Evolutionary conservation across 2,113 vertebrate genomes (phyloP).

Genomic region (Crocuta crocuta): DNA sequence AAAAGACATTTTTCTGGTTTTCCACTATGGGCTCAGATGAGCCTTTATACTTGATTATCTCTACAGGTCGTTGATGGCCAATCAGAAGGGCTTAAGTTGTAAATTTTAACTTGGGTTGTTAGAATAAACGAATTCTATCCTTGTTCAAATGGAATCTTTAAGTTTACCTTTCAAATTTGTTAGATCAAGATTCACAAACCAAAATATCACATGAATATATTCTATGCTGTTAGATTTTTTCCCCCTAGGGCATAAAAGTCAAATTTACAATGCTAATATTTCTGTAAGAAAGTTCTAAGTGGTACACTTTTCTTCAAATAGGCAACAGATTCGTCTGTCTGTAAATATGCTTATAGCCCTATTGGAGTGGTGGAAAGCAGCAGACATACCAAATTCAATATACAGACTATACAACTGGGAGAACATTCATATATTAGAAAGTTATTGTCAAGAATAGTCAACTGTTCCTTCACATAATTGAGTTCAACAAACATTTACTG

Average conservation of each 20-base stretch:
- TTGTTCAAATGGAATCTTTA: neutral
- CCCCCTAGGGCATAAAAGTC: conserved; percentile 11
- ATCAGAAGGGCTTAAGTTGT: neutral
- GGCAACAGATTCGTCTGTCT: conserved; percentile 44
- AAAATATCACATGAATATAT: conserved; percentile 29
- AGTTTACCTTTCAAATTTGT: conserved; percentile 38
- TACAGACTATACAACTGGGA: neutral
- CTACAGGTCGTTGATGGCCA: neutral
- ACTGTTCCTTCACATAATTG: conserved; percentile 40
- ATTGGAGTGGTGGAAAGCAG: conserved; percentile 3
- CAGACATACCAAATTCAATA: conserved; percentile 26
- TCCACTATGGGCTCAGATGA: neutral
- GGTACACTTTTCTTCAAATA: conserved; percentile 60
- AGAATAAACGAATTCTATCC: conserved; percentile 22
- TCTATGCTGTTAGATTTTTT: neutral
- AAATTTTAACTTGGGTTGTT: neutral
- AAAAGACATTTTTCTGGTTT: neutral
- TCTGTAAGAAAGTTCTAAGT: conserved; percentile 41
- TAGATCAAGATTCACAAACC: conserved; percentile 24
- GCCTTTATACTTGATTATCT: neutral
- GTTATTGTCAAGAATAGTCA: conserved; percentile 35
- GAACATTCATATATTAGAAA: conserved; percentile 38
- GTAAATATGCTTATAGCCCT: conserved; percentile 51
- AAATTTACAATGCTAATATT: conserved; percentile 69
- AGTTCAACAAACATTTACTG: conserved; percentile 42